Percentiles rank a stretch among this genome's conserved stretches.
These are phyloP conservation scores for Heliconius nattereri DNA, from an alignment of 1,140 invertebrate genomes.

Conservation along the genomic window DNA sequence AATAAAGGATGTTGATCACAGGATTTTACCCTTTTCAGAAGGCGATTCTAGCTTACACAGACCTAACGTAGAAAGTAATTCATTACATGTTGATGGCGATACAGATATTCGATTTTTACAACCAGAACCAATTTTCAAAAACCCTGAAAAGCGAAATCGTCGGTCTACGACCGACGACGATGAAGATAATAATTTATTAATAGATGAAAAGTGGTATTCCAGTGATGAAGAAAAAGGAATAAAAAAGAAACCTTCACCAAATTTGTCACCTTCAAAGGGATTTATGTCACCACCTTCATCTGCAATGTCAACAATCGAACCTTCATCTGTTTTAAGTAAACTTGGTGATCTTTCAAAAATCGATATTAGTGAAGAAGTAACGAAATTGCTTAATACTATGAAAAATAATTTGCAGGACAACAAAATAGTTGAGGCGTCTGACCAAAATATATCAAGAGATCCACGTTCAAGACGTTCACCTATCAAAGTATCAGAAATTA, in stretches of 20 bases:
- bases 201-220: slow-evolving; percentile 89
- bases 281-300: slow-evolving; percentile 61
- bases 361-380: slow-evolving; percentile 87
- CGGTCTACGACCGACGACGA: slow-evolving; percentile 80
- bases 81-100: slow-evolving; percentile 72
- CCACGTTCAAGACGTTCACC: slow-evolving; percentile 67
- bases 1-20: slow-evolving; percentile 80
- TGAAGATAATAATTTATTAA: slow-evolving; percentile 81
- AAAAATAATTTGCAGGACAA: slow-evolving; percentile 81
- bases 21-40: slow-evolving; percentile 75
- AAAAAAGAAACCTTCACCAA: slow-evolving; percentile 72
- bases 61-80: slow-evolving; percentile 58
- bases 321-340: slow-evolving; percentile 84
- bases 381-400: slow-evolving; percentile 85
- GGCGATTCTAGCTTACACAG: slow-evolving; percentile 55
- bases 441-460: slow-evolving; percentile 56
- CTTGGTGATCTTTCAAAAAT: slow-evolving; percentile 87
- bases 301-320: slow-evolving; percentile 71
- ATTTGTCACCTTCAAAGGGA: slow-evolving; percentile 54
- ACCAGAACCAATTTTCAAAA: slow-evolving; percentile 72
- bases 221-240: slow-evolving; percentile 85
- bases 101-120: slow-evolving; percentile 78
- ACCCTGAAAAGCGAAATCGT: slow-evolving; percentile 72
- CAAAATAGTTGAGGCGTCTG: slow-evolving; percentile 49
- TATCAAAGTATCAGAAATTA: slow-evolving; percentile 54